Conservation (phyloP, 2,113 vertebrate species). For the Cygnus buccinator region DNA sequence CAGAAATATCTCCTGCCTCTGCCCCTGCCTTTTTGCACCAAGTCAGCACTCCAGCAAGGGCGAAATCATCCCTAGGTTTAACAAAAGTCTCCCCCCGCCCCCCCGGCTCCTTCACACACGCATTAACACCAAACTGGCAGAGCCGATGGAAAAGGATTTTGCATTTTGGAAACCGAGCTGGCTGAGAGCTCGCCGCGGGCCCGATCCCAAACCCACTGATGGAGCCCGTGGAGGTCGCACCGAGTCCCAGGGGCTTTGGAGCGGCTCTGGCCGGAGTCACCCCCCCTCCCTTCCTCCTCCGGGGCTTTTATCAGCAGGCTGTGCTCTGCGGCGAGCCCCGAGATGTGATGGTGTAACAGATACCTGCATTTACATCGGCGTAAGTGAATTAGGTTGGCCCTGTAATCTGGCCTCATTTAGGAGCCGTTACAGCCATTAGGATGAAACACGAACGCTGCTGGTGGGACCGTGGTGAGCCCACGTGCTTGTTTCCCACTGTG, state of each 20-base stretch:
- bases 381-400: constrained; percentile 57
- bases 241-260: background rate
- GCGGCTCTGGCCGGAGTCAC: background rate
- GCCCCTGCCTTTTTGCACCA: background rate
- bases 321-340: background rate
- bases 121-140: constrained; percentile 69
- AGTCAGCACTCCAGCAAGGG: background rate
- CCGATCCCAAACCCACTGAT: constrained; percentile 58
- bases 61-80: constrained; percentile 22
- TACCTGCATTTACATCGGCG: constrained; percentile 49
- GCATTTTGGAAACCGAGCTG: constrained; percentile 59
- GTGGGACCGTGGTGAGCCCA: background rate
- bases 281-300: background rate
- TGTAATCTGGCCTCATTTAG: constrained; percentile 48
- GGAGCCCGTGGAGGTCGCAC: constrained; percentile 27
- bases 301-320: constrained; percentile 31
- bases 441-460: background rate
- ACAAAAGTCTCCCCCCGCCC: background rate
- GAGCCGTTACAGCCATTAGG: constrained; percentile 33
- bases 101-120: constrained; percentile 57
- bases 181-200: background rate
- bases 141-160: constrained; percentile 66
- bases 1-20: background rate
- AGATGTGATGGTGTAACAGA: constrained; percentile 32
- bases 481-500: background rate